Conservation (phyloP, 23 tunicate species). For the Trididemnum miniatum region DNA sequence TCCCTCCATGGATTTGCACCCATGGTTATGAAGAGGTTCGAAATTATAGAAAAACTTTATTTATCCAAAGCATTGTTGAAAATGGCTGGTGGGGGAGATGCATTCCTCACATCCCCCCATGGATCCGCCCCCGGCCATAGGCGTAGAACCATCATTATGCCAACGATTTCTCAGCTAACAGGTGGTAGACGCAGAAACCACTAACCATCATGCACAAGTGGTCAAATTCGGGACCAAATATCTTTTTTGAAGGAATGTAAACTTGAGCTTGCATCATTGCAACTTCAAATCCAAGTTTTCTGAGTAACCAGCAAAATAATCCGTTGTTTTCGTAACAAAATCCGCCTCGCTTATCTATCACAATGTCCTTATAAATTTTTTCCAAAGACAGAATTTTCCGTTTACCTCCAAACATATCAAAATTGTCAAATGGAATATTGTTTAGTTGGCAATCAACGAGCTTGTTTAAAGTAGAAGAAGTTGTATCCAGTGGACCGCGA, state of each 20-base stretch:
- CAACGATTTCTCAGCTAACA: too few relatives aligned
- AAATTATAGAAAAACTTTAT: too few relatives aligned
- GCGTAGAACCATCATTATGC: too few relatives aligned
- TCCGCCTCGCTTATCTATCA: constrained; percentile 56
- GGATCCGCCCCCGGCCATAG: too few relatives aligned
- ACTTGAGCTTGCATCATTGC: constrained; percentile 29
- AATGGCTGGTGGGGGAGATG: too few relatives aligned
- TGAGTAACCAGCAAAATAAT: constrained; percentile 39
- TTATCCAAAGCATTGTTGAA: too few relatives aligned
- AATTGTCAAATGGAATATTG: constrained; percentile 44
- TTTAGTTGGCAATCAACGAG: constrained; percentile 13
- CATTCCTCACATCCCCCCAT: too few relatives aligned
- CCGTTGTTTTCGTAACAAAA: constrained; percentile 60
- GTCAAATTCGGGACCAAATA: constrained; percentile 27
- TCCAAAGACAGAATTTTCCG: constrained; percentile 42
- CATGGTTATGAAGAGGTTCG: too few relatives aligned
- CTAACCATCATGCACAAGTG: constrained; percentile 49
- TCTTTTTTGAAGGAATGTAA: not conserved
- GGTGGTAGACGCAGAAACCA: too few relatives aligned
- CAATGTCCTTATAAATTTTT: constrained; percentile 48
- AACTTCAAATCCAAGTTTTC: constrained; percentile 50
- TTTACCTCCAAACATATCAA: constrained; percentile 70
- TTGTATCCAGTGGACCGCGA: constrained; percentile 11
- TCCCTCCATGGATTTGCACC: too few relatives aligned
- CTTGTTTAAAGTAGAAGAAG: not conserved